These are phyloP conservation scores for Oplegnathus fasciatus DNA, from an alignment of 2,113 vertebrate species.

Conservation along the genomic window DNA sequence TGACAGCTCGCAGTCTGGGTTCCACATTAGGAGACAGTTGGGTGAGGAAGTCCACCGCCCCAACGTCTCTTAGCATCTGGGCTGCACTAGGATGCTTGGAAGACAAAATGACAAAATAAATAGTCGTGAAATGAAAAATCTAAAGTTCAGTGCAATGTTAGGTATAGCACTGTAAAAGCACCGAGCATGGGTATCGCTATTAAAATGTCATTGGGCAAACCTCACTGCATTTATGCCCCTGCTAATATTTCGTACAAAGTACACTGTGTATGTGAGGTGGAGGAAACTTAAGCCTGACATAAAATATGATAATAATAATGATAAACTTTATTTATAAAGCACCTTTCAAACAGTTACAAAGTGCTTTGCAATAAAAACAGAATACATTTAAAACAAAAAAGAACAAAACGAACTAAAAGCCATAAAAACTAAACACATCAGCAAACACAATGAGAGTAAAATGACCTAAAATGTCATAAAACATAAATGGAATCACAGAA, in stretches of 20 bases:
- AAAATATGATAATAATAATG: neutral
- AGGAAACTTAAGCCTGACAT: too few relatives aligned
- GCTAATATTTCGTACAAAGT: neutral
- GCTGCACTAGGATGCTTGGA: conserved; percentile 90
- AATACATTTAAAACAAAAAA: too few relatives aligned
- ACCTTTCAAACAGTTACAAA: too few relatives aligned
- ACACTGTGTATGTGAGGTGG: neutral
- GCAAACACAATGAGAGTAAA: too few relatives aligned
- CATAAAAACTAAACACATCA: too few relatives aligned
- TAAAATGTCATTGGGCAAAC: neutral
- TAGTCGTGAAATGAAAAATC: conserved; percentile 12
- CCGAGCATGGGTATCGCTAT: neutral
- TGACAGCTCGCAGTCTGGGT: conserved; percentile 87
- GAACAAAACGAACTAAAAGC: too few relatives aligned
- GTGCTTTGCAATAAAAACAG: too few relatives aligned
- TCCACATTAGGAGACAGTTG: conserved; percentile 91
- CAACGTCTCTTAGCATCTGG: conserved; percentile 90
- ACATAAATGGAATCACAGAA: too few relatives aligned
- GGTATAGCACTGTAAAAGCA: neutral
- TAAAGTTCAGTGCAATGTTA: neutral
- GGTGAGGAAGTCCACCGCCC: conserved; percentile 94
- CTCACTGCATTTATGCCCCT: neutral
- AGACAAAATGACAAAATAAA: conserved; percentile 56
- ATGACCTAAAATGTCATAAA: too few relatives aligned
- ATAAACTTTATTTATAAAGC: too few relatives aligned